A percentile compares a stretch with the other conserved stretches of the same genome.
These are phyloP conservation scores for Dilophus febrilis DNA, from an alignment of 2,888 invertebrate genomes.

Conservation along the genomic window DNA sequence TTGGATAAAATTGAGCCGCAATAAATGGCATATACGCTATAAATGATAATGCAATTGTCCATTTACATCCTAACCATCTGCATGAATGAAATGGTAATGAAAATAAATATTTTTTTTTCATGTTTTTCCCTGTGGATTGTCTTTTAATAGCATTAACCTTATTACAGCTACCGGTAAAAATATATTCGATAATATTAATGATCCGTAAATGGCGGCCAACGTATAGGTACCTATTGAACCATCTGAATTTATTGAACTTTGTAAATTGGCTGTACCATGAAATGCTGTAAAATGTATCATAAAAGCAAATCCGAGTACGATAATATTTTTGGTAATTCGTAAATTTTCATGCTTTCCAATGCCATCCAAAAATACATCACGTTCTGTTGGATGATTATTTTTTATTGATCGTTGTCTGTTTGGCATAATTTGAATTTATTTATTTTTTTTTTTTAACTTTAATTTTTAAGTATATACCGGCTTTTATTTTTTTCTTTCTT, in stretches of 20 bases:
- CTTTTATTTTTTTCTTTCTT: too few species aligned
- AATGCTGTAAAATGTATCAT: conserved; percentile 88
- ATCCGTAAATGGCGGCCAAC: conserved; percentile 69
- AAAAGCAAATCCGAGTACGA: conserved; percentile 73
- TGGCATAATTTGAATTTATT: too few species aligned
- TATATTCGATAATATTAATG: conserved; percentile 76
- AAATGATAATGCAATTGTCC: conserved; percentile 72
- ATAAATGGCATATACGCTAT: conserved; percentile 86
- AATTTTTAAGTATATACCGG: too few species aligned
- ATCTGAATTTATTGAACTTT: conserved; percentile 71
- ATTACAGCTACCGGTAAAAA: conserved; percentile 73
- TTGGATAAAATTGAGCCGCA: conserved; percentile 75
- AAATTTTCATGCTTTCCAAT: conserved; percentile 46
- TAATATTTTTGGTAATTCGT: conserved; percentile 68
- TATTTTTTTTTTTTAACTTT: too few species aligned
- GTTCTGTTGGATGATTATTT: background rate
- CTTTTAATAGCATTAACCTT: conserved; percentile 35
- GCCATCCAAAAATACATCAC: conserved; percentile 12
- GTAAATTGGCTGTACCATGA: conserved; percentile 66
- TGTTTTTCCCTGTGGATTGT: too few species aligned
- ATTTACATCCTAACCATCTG: conserved; percentile 80
- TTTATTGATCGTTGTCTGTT: too few species aligned
- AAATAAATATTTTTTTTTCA: background rate
- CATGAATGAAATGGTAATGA: conserved; percentile 11
- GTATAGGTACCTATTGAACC: conserved; percentile 71